These are phyloP conservation scores for Eupithecia inturbata DNA, from an alignment of 2,888 invertebrate species.

Conservation along the genomic window DNA sequence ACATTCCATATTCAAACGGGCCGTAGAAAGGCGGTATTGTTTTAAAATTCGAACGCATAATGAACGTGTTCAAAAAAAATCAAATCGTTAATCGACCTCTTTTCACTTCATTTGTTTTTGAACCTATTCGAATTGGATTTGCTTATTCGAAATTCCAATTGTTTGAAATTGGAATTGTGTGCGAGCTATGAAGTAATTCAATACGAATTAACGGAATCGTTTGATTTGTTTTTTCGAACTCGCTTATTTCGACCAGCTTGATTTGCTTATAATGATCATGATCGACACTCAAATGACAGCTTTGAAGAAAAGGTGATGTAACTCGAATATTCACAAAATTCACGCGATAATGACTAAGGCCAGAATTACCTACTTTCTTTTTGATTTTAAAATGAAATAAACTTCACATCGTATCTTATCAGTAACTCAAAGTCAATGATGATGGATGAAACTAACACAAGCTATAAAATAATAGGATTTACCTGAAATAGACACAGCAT, in stretches of 20 bases:
- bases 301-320: slow-evolving; percentile 7
- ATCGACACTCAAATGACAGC: slow-evolving; percentile 9
- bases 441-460: slow-evolving; percentile 33
- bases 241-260: slow-evolving; percentile 14
- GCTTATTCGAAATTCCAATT: slow-evolving; percentile 67
- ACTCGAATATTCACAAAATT: slow-evolving; percentile 10
- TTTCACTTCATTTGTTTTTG: slow-evolving; percentile 72
- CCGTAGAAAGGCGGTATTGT: slow-evolving; percentile 78
- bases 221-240: slow-evolving; percentile 58
- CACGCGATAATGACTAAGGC: slow-evolving; percentile 14
- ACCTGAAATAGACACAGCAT: slow-evolving; percentile 74
- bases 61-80: slow-evolving; percentile 62
- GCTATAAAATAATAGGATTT: slow-evolving; percentile 51
- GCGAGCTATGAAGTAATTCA: slow-evolving; percentile 74
- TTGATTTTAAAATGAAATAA: background rate
- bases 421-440: slow-evolving; percentile 13
- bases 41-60: slow-evolving; percentile 78
- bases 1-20: slow-evolving; percentile 78
- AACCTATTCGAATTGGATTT: slow-evolving; percentile 64
- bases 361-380: slow-evolving; percentile 12
- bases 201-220: slow-evolving; percentile 79
- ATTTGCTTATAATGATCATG: slow-evolving; percentile 15
- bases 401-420: background rate
- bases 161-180: slow-evolving; percentile 66
- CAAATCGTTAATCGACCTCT: slow-evolving; percentile 79